phyloP scores from a whole-genome alignment of 1,140 invertebrate genomes.

The Brachionus sp. region DNA sequence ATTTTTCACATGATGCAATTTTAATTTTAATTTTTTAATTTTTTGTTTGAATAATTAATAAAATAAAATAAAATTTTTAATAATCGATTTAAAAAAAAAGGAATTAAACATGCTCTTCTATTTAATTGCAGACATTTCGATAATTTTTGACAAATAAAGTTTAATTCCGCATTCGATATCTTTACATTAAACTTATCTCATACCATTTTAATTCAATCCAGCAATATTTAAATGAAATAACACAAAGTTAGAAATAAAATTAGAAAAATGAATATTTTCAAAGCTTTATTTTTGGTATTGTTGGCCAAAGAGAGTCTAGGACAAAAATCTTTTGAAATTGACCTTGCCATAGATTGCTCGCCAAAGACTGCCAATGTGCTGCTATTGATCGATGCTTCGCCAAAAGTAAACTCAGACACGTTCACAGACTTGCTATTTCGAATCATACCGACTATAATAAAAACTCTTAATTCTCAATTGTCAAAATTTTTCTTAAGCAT shows the following conservation, averaged over 20 bases:
- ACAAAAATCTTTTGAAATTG: not conserved
- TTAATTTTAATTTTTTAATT: no score
- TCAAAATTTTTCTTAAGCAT: constrained; percentile 2
- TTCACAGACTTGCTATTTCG: not conserved
- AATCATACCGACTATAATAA: not conserved
- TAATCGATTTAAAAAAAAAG: not conserved
- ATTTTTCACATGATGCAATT: no score
- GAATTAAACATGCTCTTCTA: not conserved
- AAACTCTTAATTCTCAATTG: not conserved
- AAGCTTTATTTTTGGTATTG: not conserved
- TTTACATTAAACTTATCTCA: not conserved
- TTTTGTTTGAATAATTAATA: no score
- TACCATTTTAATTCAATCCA: not conserved
- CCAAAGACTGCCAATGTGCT: not conserved
- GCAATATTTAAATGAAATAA: not conserved
- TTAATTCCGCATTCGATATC: not conserved
- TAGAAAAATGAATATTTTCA: not conserved
- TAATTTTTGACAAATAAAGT: not conserved
- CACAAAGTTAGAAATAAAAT: not conserved
- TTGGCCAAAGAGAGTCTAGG: not conserved
- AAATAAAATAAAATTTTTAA: not conserved
- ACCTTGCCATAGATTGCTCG: not conserved
- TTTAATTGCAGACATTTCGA: not conserved
- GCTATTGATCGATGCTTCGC: not conserved
- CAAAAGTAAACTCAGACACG: not conserved